Evolutionary conservation across 2,113 vertebrate genomes (phyloP).

Genomic region (Osmerus eperlanus): DNA sequence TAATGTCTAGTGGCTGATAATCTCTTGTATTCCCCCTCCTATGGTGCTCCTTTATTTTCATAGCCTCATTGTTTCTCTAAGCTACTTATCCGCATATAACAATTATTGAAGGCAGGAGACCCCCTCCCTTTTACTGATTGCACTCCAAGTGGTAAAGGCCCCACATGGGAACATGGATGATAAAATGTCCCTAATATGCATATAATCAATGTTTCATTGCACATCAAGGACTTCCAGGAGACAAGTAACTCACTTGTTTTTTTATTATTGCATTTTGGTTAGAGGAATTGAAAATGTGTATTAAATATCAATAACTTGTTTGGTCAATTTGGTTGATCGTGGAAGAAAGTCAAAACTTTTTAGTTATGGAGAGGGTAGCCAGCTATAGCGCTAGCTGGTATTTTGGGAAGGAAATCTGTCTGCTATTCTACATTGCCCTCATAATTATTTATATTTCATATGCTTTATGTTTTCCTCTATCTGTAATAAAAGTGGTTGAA

Average conservation of each 20-base stretch:
- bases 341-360: no score
- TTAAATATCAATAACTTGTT: no score
- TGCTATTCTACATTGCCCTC: no score
- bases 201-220: constrained; percentile 61
- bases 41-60: constrained; percentile 61
- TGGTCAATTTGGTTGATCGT: no score
- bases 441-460: no score
- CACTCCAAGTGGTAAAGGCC: constrained; percentile 16
- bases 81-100: constrained; percentile 71
- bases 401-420: no score
- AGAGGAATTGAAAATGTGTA: neutral
- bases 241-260: constrained; percentile 41
- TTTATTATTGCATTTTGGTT: constrained; percentile 42
- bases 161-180: constrained; percentile 42
- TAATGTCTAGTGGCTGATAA: constrained; percentile 65
- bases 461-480: no score
- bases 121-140: neutral
- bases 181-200: constrained; percentile 59
- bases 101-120: constrained; percentile 60
- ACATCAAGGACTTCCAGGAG: constrained; percentile 47
- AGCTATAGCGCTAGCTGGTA: no score
- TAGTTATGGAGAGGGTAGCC: no score
- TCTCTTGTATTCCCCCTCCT: constrained; percentile 68
- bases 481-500: no score
- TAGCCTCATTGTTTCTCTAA: constrained; percentile 49